Percentiles rank a stretch among this genome's conserved stretches.
Evolutionary conservation across 1,140 invertebrate genomes (phyloP).

Genomic region (Drosophila lowei): DNA sequence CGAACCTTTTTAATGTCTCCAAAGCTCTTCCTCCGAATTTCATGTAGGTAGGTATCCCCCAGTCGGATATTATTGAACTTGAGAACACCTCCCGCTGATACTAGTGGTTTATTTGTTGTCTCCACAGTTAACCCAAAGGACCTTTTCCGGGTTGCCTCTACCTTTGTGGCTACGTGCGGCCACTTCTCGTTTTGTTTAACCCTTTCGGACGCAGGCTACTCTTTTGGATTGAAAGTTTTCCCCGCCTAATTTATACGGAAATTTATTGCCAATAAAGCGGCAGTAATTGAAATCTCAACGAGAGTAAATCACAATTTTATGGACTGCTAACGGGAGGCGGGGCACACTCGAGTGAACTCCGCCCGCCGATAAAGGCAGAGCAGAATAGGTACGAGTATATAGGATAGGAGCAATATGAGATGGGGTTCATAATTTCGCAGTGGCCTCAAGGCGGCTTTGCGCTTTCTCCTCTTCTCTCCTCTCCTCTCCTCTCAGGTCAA

Average conservation of each 20-base stretch:
- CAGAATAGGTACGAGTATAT: slow-evolving; percentile 9
- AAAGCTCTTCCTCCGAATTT: too few relatives aligned
- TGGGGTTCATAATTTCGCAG: slow-evolving; percentile 59
- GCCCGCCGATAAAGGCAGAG: too few relatives aligned
- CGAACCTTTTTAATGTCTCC: too few relatives aligned
- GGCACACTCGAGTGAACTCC: neutral
- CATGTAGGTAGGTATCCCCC: neutral
- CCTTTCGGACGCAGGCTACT: slow-evolving; percentile 24
- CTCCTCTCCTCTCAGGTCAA: slow-evolving; percentile 27
- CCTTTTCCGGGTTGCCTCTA: slow-evolving; percentile 24
- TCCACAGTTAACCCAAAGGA: slow-evolving; percentile 9
- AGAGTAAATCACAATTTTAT: slow-evolving; percentile 81
- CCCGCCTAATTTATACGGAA: slow-evolving; percentile 74
- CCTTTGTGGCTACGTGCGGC: slow-evolving; percentile 43
- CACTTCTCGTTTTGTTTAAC: slow-evolving; percentile 47
- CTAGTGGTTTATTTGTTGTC: slow-evolving; percentile 28
- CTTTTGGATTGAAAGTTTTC: slow-evolving; percentile 6
- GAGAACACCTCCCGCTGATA: too few relatives aligned
- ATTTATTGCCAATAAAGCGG: slow-evolving; percentile 81
- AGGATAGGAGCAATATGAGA: slow-evolving; percentile 18
- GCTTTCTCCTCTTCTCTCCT: slow-evolving; percentile 26
- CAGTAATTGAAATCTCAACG: slow-evolving; percentile 79
- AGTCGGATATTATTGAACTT: neutral
- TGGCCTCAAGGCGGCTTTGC: slow-evolving; percentile 31
- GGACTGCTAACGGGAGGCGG: slow-evolving; percentile 51